A percentile compares a stretch with the other conserved stretches of the same genome.
Evolutionary conservation across 1,140 invertebrate genomes (phyloP).

Genomic region (Neodiprion pinetum): DNA sequence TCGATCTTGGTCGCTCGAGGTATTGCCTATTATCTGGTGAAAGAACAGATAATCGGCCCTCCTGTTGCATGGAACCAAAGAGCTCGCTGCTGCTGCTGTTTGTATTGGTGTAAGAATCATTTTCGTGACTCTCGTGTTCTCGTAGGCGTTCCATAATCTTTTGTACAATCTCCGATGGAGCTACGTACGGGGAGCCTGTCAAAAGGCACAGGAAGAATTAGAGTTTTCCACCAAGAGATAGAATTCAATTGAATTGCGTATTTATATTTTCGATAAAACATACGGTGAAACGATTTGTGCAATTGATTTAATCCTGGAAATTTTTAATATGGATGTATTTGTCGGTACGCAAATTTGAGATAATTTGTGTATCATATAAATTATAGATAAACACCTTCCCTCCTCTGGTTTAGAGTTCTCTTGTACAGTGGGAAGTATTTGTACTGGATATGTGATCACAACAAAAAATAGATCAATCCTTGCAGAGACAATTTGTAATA

Average conservation of each 20-base stretch:
- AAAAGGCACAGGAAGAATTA: slow-evolving; percentile 20
- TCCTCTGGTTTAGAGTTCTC: too few relatives aligned
- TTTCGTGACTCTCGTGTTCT: slow-evolving; percentile 60
- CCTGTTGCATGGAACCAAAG: slow-evolving; percentile 34
- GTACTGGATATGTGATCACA: too few relatives aligned
- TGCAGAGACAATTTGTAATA: too few relatives aligned
- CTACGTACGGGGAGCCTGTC: slow-evolving; percentile 62
- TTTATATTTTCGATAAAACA: neutral
- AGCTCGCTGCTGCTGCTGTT: slow-evolving; percentile 38
- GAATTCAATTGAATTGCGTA: neutral
- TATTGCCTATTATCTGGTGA: slow-evolving; percentile 65
- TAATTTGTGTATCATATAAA: neutral
- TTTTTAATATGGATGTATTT: neutral
- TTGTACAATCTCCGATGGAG: slow-evolving; percentile 65
- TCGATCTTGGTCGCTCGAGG: slow-evolving; percentile 61
- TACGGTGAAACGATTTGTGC: neutral
- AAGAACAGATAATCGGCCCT: slow-evolving; percentile 54
- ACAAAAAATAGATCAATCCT: too few relatives aligned
- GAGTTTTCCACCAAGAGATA: slow-evolving; percentile 5
- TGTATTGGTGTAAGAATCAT: slow-evolving; percentile 38
- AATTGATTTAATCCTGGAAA: neutral
- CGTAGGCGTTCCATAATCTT: slow-evolving; percentile 67
- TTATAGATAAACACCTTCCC: too few relatives aligned
- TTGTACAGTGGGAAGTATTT: too few relatives aligned
- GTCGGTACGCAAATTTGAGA: neutral